Evolutionary conservation across 2,888 invertebrate genomes (phyloP), one percentile per base, ranked within the genome.

Genomic region (Thereva unica): DNA sequence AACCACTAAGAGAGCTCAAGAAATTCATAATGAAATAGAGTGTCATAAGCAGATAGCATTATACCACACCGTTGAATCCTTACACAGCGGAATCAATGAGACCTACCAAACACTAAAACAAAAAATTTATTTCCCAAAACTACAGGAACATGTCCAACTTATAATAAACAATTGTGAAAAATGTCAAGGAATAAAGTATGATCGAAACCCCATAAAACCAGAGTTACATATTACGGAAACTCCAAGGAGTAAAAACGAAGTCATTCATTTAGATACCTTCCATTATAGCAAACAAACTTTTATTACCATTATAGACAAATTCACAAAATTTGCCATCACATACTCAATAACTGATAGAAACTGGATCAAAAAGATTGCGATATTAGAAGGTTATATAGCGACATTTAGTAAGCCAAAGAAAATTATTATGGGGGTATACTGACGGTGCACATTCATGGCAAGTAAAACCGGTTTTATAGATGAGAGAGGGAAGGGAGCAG

Each of bases 21-120:
- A 69, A 57, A 52, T 64, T 7, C 9, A 64, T 35, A 59, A 56
- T 40, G 67, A 67, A 55, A 10, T n/a, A n/a, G n/a, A n/a, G n/a
- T n/a, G n/a, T n/a, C n/a, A n/a, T n/a, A n/a, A n/a, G n/a, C n/a
- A n/a, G 49, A 61, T 69, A 23, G 53, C 67, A 35, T 34, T 65
- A 38, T 63, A 67, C 40, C 67, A 67, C 45, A 47, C 40, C 4
- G 49, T 55, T 23, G 67, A 67, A 55, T 63, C 67, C 5, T 61
- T 68, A 53, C 67, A 70, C 41, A 66, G 68, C 45, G 69, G 69
- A 34, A 69, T 68, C 5, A 68, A 66, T 56, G 67, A 66, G 54
- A 59, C 53, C 10, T 67, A 67, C 12, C 12, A 67, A n/a, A 50
- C 47, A 3, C 34, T 67, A n/a, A n/a, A n/a, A n/a, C 12, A 67